Conservation (phyloP, 2,888 invertebrate genomes). For the Gari tellinella region DNA sequence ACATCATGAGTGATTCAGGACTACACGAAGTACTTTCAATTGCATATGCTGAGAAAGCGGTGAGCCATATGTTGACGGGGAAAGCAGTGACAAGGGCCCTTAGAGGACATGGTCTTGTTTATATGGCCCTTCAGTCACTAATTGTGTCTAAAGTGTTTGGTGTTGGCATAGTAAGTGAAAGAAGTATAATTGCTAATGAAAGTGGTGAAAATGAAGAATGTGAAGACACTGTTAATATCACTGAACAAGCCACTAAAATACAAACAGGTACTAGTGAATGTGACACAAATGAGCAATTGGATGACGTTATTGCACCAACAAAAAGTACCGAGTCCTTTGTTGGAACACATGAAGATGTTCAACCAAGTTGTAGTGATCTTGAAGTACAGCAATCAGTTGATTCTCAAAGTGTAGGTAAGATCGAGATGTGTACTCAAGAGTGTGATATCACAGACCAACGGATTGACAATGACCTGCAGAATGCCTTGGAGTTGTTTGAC, state of each 20-base stretch:
- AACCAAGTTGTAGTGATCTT: too few species aligned
- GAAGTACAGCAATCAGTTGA: too few species aligned
- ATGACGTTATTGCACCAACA: too few species aligned
- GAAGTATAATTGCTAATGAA: background rate
- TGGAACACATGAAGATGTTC: too few species aligned
- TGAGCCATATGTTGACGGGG: constrained; percentile 61
- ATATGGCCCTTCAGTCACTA: constrained; percentile 43
- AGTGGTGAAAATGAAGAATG: background rate
- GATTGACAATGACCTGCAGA: too few species aligned
- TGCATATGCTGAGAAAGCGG: constrained; percentile 38
- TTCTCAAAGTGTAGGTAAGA: too few species aligned
- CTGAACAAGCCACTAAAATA: background rate
- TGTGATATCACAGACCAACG: too few species aligned
- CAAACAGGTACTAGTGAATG: background rate
- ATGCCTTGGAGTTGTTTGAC: too few species aligned
- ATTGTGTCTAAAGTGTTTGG: constrained; percentile 21
- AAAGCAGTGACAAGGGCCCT: constrained; percentile 60
- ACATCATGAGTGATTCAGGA: constrained; percentile 36
- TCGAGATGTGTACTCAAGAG: too few species aligned
- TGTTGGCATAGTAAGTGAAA: too few species aligned
- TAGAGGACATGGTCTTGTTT: constrained; percentile 59
- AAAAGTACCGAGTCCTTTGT: too few species aligned
- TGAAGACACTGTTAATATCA: too few species aligned
- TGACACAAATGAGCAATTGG: background rate
- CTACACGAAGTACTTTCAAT: constrained; percentile 32